These are phyloP conservation scores for Scyliorhinus canicula DNA, from an alignment of 2,797 vertebrate genomes.

Conservation along the genomic window DNA sequence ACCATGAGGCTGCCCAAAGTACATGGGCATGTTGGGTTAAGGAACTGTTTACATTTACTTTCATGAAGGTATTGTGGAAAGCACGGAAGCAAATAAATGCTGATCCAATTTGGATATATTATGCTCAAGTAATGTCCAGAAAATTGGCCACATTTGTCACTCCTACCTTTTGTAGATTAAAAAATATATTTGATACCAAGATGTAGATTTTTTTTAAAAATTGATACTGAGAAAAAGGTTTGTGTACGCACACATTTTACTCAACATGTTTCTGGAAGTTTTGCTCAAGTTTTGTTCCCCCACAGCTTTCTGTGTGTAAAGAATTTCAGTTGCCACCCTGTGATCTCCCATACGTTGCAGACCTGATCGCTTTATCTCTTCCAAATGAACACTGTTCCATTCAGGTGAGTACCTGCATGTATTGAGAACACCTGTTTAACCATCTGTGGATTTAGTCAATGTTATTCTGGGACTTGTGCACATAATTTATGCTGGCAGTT, in stretches of 20 bases:
- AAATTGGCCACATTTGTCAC: background rate
- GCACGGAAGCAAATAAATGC: background rate
- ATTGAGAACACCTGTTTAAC: background rate
- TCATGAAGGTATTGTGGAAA: background rate
- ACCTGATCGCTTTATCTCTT: conserved; percentile 72
- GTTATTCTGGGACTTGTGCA: background rate
- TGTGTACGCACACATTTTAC: background rate
- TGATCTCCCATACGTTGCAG: conserved; percentile 66
- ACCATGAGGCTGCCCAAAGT: background rate
- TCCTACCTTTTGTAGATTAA: background rate
- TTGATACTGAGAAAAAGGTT: background rate
- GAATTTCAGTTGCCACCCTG: conserved; percentile 83
- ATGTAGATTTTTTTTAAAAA: no score
- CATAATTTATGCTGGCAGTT: background rate
- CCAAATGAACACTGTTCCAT: conserved; percentile 57
- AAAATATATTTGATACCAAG: background rate
- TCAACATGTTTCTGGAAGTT: background rate
- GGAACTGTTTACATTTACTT: background rate
- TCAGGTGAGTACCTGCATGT: conserved; percentile 58
- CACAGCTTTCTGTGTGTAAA: conserved; percentile 82
- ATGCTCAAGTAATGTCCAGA: background rate
- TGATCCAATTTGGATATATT: background rate
- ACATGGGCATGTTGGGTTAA: background rate
- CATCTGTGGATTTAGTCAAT: background rate
- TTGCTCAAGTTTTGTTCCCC: conserved; percentile 39